Percentiles rank a stretch among this genome's conserved stretches.
phyloP scores from a whole-genome alignment of 2,113 vertebrate species.

The Sinocyclocheilus maitianheensis region DNA sequence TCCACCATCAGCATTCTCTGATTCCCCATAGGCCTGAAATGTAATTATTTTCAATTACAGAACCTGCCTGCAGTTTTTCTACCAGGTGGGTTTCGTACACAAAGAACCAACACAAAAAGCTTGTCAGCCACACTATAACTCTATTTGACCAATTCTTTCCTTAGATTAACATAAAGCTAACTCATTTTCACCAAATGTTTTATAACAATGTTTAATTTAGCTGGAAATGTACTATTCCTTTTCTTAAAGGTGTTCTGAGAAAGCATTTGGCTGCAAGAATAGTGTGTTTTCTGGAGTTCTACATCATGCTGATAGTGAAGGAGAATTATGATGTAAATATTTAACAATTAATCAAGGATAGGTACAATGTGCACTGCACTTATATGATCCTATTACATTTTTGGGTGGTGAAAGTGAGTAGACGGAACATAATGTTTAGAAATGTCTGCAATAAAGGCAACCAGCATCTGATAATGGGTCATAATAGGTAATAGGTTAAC shows the following conservation, averaged over 20 bases:
- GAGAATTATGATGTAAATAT: background rate
- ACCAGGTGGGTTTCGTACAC: conserved; percentile 44
- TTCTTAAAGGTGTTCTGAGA: background rate
- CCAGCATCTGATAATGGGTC: background rate
- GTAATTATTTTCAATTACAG: conserved; percentile 68
- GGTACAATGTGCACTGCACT: background rate
- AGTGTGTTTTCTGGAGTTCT: background rate
- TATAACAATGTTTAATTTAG: background rate
- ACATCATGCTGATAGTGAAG: background rate
- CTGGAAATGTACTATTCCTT: background rate
- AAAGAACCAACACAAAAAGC: conserved; percentile 38
- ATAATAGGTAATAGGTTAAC: background rate
- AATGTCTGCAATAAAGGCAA: background rate
- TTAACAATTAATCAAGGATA: background rate
- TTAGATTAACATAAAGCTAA: conserved; percentile 21
- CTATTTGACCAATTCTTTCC: background rate
- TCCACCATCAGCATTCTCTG: conserved; percentile 60
- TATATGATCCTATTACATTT: background rate
- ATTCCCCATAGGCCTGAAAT: conserved; percentile 63
- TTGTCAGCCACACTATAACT: background rate
- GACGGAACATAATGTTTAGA: background rate
- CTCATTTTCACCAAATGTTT: background rate
- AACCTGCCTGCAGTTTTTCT: conserved; percentile 52
- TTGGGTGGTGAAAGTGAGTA: background rate
- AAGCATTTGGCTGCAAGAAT: background rate